phyloP scores from a whole-genome alignment of 2,888 invertebrate genomes.

The Polyploca ridens region DNA sequence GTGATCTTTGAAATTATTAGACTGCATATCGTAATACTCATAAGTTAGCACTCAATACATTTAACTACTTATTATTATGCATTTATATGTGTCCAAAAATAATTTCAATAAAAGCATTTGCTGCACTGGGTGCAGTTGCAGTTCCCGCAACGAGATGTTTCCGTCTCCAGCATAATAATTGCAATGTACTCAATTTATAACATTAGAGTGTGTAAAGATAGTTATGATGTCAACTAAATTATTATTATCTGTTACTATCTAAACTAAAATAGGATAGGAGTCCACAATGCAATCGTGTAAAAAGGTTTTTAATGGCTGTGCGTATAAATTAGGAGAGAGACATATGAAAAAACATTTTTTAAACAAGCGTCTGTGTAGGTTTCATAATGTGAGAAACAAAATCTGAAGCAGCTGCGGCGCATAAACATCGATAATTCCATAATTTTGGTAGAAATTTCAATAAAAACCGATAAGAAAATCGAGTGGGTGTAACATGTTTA shows the following conservation, averaged over 20 bases:
- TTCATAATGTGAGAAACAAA: not conserved
- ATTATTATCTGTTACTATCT: not conserved
- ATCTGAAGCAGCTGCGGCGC: not conserved
- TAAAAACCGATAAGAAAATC: conserved; percentile 37
- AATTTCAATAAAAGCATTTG: conserved; percentile 24
- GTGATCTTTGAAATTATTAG: not conserved
- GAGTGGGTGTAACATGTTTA: conserved; percentile 47
- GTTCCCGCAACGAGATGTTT: conserved; percentile 32
- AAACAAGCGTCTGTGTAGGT: not conserved
- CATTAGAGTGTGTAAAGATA: not conserved
- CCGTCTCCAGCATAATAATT: conserved; percentile 42
- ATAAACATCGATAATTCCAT: conserved; percentile 6
- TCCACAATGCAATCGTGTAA: no score
- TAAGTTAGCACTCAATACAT: not conserved
- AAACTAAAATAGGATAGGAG: not conserved
- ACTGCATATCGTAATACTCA: not conserved
- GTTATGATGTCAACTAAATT: not conserved
- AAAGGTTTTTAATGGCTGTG: no score
- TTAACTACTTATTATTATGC: not conserved
- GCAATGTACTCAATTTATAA: conserved; percentile 16
- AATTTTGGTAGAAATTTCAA: conserved; percentile 34
- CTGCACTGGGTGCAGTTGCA: conserved; percentile 37
- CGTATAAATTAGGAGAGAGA: no score
- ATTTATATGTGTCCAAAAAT: not conserved
- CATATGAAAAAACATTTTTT: not conserved